phyloP scores from a whole-genome alignment of 2,113 vertebrate genomes.

The Phocoena sinus region DNA sequence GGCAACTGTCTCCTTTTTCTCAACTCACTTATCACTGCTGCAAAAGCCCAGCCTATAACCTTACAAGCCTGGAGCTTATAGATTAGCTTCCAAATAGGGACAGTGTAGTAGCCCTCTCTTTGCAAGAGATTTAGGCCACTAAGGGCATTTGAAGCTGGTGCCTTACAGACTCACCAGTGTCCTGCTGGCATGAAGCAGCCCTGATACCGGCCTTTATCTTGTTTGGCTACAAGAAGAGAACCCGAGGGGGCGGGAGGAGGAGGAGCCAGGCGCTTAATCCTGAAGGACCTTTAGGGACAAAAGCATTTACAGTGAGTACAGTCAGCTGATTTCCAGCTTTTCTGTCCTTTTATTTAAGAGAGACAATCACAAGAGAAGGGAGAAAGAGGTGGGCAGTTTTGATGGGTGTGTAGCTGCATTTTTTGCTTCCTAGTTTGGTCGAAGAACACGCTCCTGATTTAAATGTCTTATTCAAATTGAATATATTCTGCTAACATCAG shows the following conservation, averaged over 20 bases:
- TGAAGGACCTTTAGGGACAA: constrained; percentile 40
- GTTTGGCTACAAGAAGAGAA: not conserved
- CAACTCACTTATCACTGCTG: not conserved
- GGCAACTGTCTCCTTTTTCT: not conserved
- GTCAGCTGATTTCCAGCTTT: constrained; percentile 24
- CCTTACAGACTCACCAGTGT: not conserved
- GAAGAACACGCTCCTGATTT: not conserved
- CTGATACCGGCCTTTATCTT: not conserved
- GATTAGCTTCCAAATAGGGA: not conserved
- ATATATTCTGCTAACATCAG: constrained; percentile 5
- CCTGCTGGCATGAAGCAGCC: not conserved
- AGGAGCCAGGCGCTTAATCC: constrained; percentile 62
- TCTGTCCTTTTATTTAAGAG: constrained; percentile 7
- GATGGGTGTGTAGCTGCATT: rapidly evolving
- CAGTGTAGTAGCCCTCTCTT: rapidly evolving
- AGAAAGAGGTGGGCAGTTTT: not conserved
- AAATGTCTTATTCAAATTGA: not conserved
- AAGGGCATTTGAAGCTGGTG: not conserved
- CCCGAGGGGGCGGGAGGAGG: constrained; percentile 26
- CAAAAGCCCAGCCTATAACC: not conserved
- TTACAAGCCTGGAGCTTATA: not conserved
- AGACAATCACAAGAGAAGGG: not conserved
- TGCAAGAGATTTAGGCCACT: not conserved
- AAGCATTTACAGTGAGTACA: constrained; percentile 62
- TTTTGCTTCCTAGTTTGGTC: constrained; percentile 47